A percentile compares a stretch with the other conserved stretches of the same genome.
Conservation (phyloP, 2,797 vertebrate species). For the Bryconaethiops microstoma region DNA sequence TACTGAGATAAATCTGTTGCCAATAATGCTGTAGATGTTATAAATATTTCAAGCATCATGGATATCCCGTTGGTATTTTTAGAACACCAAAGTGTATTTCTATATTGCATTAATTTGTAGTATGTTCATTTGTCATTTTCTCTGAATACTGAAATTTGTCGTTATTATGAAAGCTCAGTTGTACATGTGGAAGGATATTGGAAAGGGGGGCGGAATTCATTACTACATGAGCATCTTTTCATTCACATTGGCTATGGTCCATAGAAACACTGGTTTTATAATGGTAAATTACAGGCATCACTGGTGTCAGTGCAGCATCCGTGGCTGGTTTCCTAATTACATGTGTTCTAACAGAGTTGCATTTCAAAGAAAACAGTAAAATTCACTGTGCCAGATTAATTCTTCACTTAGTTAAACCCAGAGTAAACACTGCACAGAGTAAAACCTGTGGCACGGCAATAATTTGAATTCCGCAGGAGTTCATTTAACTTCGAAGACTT, state of each 20-base stretch:
- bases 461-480: background rate
- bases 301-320: background rate
- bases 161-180: background rate
- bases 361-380: constrained; percentile 7
- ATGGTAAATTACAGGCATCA: background rate
- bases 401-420: background rate
- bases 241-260: background rate
- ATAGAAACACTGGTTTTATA: background rate
- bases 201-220: background rate
- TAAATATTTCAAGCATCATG: background rate
- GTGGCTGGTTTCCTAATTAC: background rate
- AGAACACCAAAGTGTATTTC: background rate
- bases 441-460: background rate
- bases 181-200: background rate
- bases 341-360: background rate
- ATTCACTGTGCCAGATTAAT: background rate
- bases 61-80: background rate
- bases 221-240: background rate
- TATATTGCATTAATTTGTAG: background rate
- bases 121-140: background rate
- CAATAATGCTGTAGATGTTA: background rate
- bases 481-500: background rate
- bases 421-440: background rate
- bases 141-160: background rate
- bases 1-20: background rate